Evolutionary conservation across 1,140 invertebrate species (phyloP).

Genomic region (Drosophila parabipectinata): DNA sequence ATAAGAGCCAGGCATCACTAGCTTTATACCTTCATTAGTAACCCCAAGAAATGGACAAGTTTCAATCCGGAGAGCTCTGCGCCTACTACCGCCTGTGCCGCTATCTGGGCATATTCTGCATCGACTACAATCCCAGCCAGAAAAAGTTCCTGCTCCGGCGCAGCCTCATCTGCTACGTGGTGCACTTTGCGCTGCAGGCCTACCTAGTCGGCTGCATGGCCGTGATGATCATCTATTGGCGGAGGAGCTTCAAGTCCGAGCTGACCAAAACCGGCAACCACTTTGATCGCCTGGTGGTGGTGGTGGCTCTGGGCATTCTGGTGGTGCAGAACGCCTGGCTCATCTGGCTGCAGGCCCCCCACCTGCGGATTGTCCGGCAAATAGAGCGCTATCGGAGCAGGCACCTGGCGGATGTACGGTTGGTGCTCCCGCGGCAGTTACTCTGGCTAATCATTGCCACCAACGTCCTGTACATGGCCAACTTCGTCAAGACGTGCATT

Average conservation of each 20-base stretch:
- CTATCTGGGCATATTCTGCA: constrained; percentile 67
- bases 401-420: constrained; percentile 15
- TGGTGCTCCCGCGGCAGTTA: constrained; percentile 45
- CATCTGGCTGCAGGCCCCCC: constrained; percentile 49
- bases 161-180: constrained; percentile 55
- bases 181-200: constrained; percentile 48
- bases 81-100: constrained; percentile 61
- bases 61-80: constrained; percentile 35
- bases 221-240: constrained; percentile 45
- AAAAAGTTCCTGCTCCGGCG: constrained; percentile 43
- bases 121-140: constrained; percentile 45
- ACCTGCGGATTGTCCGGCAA: constrained; percentile 52
- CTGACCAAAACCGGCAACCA: constrained; percentile 63
- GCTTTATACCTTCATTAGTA: not conserved
- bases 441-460: constrained; percentile 29
- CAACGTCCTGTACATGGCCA: constrained; percentile 46
- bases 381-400: constrained; percentile 47
- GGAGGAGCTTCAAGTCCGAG: constrained; percentile 39
- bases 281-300: constrained; percentile 57
- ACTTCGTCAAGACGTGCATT: constrained; percentile 35
- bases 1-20: not conserved
- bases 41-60: constrained; percentile 33
- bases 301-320: constrained; percentile 49
- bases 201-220: constrained; percentile 51
- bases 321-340: constrained; percentile 68